These are phyloP conservation scores for Papilio dardanus DNA, from an alignment of 1,140 invertebrate species.

Conservation along the genomic window DNA sequence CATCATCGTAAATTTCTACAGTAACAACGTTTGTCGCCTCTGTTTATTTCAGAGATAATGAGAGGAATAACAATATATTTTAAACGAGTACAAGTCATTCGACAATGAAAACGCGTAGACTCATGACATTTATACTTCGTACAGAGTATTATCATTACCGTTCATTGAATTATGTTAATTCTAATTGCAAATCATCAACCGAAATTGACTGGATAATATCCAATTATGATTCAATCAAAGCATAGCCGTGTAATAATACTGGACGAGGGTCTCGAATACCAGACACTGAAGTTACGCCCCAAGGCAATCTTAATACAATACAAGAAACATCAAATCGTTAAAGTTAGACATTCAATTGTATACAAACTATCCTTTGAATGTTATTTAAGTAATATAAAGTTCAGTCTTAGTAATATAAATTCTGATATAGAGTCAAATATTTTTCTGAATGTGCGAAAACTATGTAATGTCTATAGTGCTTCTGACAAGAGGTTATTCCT, in stretches of 20 bases:
- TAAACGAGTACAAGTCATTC: no score
- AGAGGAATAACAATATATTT: no score
- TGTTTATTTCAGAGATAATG: no score
- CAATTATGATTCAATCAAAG: background rate
- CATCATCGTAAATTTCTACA: no score
- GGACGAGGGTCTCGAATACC: background rate
- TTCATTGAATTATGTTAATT: conserved; percentile 26
- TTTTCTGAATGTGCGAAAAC: background rate
- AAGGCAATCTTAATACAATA: background rate
- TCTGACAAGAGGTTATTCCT: conserved; percentile 1
- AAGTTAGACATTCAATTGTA: background rate
- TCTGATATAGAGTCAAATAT: background rate
- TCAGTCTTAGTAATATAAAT: background rate
- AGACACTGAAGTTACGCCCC: background rate
- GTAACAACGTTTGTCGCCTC: no score
- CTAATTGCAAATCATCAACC: conserved; percentile 19
- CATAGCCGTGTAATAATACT: background rate
- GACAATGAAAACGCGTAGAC: background rate
- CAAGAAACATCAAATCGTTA: background rate
- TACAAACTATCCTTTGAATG: background rate
- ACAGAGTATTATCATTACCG: background rate
- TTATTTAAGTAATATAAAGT: background rate
- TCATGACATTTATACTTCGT: background rate
- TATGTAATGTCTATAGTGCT: background rate
- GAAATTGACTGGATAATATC: conserved; percentile 22